A percentile compares a stretch with the other conserved stretches of the same genome.
phyloP scores from a whole-genome alignment of 1,140 invertebrate genomes.

The Akabosia matsudoensis region DNA sequence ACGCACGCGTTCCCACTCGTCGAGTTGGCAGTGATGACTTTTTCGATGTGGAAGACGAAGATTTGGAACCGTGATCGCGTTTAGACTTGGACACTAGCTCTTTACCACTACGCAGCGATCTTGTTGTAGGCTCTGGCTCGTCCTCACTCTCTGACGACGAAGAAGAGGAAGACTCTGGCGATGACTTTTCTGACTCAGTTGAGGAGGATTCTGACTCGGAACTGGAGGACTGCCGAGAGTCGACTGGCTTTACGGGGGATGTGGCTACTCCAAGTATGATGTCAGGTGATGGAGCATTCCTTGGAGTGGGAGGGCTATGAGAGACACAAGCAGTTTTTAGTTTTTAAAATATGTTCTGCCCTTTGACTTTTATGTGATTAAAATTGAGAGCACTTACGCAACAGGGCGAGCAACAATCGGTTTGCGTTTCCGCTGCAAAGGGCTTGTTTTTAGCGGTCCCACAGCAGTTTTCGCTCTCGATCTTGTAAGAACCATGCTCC shows the following conservation, averaged over 20 bases:
- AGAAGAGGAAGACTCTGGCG: neutral
- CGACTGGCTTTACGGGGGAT: neutral
- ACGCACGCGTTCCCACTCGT: conserved; percentile 35
- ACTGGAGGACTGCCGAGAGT: neutral
- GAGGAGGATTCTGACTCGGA: neutral
- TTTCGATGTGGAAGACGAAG: neutral
- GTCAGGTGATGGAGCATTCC: conserved; percentile 46
- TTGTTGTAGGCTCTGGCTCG: conserved; percentile 15
- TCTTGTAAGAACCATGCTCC: conserved; percentile 46
- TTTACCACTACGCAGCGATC: conserved; percentile 40
- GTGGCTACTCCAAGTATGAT: conserved; percentile 41
- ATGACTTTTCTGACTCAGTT: conserved; percentile 13
- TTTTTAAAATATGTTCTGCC: neutral
- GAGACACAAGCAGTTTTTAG: neutral
- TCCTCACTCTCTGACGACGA: conserved; percentile 8
- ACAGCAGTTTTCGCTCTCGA: conserved; percentile 31
- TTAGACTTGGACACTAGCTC: conserved; percentile 24
- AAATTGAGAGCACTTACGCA: neutral
- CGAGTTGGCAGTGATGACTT: neutral
- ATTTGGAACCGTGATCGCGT: neutral
- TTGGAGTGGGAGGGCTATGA: conserved; percentile 7
- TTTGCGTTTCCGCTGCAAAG: neutral
- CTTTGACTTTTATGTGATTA: neutral
- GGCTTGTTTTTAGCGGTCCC: conserved; percentile 12
- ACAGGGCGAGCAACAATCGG: neutral